Conservation (phyloP, 2,888 invertebrate genomes). For the Heliconius ethilla region DNA sequence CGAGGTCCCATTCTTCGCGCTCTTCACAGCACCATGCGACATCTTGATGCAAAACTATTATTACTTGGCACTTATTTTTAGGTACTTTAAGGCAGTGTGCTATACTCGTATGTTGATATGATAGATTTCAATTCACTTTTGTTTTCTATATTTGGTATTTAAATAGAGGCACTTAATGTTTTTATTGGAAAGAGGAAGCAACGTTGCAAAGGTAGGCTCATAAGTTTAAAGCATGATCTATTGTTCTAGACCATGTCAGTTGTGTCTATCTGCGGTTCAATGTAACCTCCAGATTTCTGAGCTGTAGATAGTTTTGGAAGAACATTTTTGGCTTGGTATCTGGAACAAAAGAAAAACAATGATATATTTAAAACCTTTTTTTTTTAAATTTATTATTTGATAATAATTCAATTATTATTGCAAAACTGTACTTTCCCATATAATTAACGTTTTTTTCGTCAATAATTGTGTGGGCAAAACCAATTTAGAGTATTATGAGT, state of each 20-base stretch:
- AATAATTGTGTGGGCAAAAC: not conserved
- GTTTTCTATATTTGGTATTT: constrained; percentile 38
- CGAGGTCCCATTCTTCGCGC: constrained; percentile 63
- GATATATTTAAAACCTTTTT: constrained; percentile 39
- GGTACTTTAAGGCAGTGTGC: constrained; percentile 38
- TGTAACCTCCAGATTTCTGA: constrained; percentile 53
- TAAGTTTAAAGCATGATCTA: constrained; percentile 55
- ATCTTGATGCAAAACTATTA: constrained; percentile 53
- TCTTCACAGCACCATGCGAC: constrained; percentile 74
- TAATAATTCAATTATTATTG: no score
- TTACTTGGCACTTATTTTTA: constrained; percentile 50
- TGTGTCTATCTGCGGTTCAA: constrained; percentile 62
- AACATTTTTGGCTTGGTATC: constrained; percentile 44
- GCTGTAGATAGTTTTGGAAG: constrained; percentile 37
- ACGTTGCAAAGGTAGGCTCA: constrained; percentile 39
- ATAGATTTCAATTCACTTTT: constrained; percentile 15
- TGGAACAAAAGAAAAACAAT: constrained; percentile 43
- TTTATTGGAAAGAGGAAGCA: constrained; percentile 45
- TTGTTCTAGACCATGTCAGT: constrained; percentile 63
- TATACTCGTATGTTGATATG: constrained; percentile 26
- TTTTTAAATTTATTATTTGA: not conserved
- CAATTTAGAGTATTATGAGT: no score
- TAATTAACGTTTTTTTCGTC: no score
- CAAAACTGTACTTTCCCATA: no score
- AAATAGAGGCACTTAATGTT: constrained; percentile 50